phyloP scores from a whole-genome alignment of 2,888 invertebrate species.

The Brachyptera putata region DNA sequence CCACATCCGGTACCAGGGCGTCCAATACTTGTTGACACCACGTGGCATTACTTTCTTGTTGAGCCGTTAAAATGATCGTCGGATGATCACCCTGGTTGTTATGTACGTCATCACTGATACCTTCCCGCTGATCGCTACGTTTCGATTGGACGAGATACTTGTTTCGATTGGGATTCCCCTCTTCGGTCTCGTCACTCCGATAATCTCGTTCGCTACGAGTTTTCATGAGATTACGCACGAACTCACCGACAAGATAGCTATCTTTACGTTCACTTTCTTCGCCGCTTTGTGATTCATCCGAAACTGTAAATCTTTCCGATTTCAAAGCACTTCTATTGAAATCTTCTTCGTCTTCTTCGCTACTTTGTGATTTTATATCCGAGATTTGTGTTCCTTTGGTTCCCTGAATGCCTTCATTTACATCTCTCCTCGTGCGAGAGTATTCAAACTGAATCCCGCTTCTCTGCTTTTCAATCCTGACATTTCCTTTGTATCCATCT shows the following conservation, averaged over 20 bases:
- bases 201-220: not conserved
- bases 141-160: not conserved
- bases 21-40: constrained; percentile 5
- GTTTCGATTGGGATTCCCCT: not conserved
- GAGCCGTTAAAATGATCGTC: constrained; percentile 3
- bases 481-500: not conserved
- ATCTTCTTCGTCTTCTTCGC: not conserved
- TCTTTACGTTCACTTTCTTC: not conserved
- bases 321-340: not conserved
- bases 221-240: not conserved
- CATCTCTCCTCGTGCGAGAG: not conserved
- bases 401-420: not conserved
- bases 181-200: not conserved
- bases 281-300: not conserved
- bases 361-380: not conserved
- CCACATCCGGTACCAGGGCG: not conserved
- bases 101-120: not conserved
- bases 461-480: not conserved
- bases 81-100: constrained; percentile 1
- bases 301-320: too few relatives aligned
- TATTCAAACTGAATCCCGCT: too few relatives aligned
- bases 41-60: not conserved
- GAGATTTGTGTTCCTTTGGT: not conserved
- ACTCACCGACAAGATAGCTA: constrained; percentile 13
- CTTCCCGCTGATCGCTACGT: not conserved